These are phyloP conservation scores for Corythucha ciliata DNA, from an alignment of 2,888 invertebrate genomes.

Conservation along the genomic window DNA sequence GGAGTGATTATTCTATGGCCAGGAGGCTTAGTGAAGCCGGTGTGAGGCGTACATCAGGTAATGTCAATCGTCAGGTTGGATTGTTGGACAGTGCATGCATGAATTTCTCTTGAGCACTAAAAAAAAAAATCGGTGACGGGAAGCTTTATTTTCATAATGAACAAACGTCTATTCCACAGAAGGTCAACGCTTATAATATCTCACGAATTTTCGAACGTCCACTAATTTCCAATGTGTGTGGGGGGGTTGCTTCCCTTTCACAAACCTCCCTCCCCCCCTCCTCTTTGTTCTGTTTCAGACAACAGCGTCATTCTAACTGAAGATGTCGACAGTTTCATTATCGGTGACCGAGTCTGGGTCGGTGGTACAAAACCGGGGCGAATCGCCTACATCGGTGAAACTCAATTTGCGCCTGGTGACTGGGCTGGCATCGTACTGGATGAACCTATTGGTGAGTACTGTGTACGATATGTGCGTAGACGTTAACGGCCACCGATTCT, in stretches of 20 bases:
- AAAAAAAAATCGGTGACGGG: too few species aligned
- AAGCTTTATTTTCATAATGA: too few species aligned
- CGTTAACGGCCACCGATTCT: too few species aligned
- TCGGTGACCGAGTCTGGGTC: constrained; percentile 91
- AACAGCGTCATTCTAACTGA: constrained; percentile 73
- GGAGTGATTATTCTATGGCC: constrained; percentile 50
- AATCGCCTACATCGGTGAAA: constrained; percentile 88
- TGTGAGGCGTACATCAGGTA: constrained; percentile 67
- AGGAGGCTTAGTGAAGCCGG: constrained; percentile 67
- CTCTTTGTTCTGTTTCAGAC: constrained; percentile 49
- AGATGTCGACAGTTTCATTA: constrained; percentile 90
- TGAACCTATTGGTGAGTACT: constrained; percentile 71
- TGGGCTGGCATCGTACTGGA: constrained; percentile 98
- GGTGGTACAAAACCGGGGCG: constrained; percentile 84
- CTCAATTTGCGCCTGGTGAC: constrained; percentile 94
- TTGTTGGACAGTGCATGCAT: too few species aligned
- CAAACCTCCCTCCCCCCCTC: neutral
- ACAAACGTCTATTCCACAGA: too few species aligned
- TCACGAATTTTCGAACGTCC: too few species aligned
- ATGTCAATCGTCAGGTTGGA: constrained; percentile 34
- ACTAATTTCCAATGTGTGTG: too few species aligned
- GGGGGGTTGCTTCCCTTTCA: too few species aligned
- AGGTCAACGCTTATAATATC: too few species aligned
- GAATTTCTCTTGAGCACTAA: too few species aligned
- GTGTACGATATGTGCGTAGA: too few species aligned